Conservation (phyloP, 2,888 invertebrate genomes). For the Cerastis leucographa region DNA sequence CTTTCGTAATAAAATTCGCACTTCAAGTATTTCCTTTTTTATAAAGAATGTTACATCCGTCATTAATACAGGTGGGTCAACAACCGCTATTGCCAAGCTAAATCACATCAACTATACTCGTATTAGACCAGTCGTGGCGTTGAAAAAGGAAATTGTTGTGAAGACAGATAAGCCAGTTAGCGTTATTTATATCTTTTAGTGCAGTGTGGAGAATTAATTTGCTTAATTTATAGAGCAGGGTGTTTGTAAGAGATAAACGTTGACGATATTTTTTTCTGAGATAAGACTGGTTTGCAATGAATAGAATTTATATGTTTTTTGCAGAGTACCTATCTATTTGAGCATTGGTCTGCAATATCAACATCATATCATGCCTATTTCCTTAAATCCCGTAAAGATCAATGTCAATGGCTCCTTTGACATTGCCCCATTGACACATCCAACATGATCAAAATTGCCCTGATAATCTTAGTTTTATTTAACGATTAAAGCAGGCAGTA, state of each 20-base stretch:
- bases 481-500: not conserved
- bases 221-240: constrained; percentile 54
- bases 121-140: constrained; percentile 65
- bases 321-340: not conserved
- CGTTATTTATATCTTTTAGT: constrained; percentile 63
- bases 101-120: constrained; percentile 6
- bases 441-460: not conserved
- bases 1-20: not conserved
- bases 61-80: not conserved
- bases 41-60: not conserved
- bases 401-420: too few species aligned
- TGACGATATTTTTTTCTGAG: constrained; percentile 5
- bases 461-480: not conserved
- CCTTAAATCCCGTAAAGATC: too few species aligned
- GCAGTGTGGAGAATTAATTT: constrained; percentile 57
- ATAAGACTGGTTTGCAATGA: not conserved
- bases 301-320: not conserved
- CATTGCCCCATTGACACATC: too few species aligned
- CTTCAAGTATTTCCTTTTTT: not conserved
- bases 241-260: constrained; percentile 6
- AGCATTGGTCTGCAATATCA: not conserved
- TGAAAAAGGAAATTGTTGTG: constrained; percentile 66
- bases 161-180: constrained; percentile 59
- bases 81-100: not conserved
- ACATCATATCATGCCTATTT: not conserved